Evolutionary conservation across 1,140 invertebrate genomes (phyloP), one percentile per base, ranked within the genome.

Genomic region (Arion vulgaris): DNA sequence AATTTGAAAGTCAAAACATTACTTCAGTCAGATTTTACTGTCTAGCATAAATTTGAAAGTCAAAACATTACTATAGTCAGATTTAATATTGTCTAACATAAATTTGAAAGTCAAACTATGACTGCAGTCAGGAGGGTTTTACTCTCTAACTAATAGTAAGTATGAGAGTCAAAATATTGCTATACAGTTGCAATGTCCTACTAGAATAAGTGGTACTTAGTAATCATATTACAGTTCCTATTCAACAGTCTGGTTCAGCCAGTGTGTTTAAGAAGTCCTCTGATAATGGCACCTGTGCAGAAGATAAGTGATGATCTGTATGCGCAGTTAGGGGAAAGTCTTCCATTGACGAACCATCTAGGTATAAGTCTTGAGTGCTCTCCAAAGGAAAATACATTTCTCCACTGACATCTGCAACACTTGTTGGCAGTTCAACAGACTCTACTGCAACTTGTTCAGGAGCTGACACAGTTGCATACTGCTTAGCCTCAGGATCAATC

Each of bases 401-500:
- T 11, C 62, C 62, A 66, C 62, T 17, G 7, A 34, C 53, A 26
- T 66, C 80, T 17, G 41, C 45, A 9, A 66, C 36, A 23, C 17
- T 34, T 74, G 15, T 36, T 34, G 62, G 34, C 36, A 49, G 4
- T 32, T 39, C 57, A 28, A n/a, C 41, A 2, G 23, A 7, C 5
- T 72, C 71, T 39, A 7, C 38, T 38, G 36, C 53, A 38, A 41
- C 45, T 32, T 28, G 68, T 41, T 72, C 72, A 15, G 39, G 77
- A 34, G 41, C 73, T 74, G 78, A 45, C 77, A 81, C 76, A 17
- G 86, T 89, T 38, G 85, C 86, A 79, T 88, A 88, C 0, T 87
- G 85, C 51, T 86, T 87, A 75, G 81, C 88, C 45, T 88, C 83
- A 26, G 87, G 86, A 66, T 90, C 87, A 41, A 88, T 88, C 36